A percentile compares a stretch with the other conserved stretches of the same genome.
Evolutionary conservation across 2,113 vertebrate genomes (phyloP).

Genomic region (Eurypyga helias): DNA sequence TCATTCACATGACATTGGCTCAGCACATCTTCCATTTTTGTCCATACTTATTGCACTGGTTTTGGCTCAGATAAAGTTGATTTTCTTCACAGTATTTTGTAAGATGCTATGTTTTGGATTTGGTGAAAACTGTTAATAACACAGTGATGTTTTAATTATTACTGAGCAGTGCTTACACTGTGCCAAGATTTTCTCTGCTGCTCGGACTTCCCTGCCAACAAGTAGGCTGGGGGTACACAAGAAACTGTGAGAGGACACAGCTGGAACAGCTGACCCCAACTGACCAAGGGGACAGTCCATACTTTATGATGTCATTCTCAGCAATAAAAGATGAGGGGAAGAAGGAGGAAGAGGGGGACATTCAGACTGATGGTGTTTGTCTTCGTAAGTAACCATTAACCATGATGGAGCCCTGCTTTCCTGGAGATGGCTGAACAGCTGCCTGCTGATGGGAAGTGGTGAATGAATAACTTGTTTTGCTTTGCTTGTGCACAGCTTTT

Average conservation of each 20-base stretch:
- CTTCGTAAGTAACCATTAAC: fast-evolving
- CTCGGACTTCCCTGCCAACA: fast-evolving
- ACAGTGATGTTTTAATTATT: neutral
- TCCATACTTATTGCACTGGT: neutral
- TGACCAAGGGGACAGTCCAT: neutral
- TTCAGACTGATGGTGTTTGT: fast-evolving
- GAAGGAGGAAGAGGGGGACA: neutral
- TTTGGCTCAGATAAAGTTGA: neutral
- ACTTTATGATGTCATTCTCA: neutral
- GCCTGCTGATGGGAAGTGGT: fast-evolving
- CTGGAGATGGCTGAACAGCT: neutral
- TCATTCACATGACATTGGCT: neutral
- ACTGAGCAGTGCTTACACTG: neutral
- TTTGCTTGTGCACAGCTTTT: neutral
- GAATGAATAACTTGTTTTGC: neutral
- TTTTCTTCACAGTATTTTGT: neutral
- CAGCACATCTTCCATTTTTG: neutral
- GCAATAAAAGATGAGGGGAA: neutral
- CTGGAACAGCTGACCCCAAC: fast-evolving
- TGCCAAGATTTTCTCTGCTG: neutral
- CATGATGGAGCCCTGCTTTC: fast-evolving
- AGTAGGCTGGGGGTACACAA: fast-evolving
- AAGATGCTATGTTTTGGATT: neutral
- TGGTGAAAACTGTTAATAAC: neutral
- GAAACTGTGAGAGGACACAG: fast-evolving